Conservation (phyloP, 2,888 invertebrate genomes). For the Emmelina monodactyla region DNA sequence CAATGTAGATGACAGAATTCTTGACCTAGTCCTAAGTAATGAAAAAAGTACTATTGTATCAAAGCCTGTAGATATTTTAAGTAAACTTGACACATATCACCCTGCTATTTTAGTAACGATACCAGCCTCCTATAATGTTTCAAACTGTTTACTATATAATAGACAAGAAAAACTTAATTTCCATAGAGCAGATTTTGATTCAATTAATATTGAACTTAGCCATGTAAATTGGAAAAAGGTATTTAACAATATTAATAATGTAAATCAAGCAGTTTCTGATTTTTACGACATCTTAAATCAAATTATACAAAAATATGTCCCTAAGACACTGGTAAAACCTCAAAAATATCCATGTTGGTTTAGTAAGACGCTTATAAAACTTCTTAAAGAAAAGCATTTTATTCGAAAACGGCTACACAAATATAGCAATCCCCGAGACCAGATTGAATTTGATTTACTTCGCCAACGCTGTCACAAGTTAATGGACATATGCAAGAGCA, state of each 20-base stretch:
- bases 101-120: no score
- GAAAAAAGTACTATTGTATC: not conserved
- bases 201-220: not conserved
- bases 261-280: not conserved
- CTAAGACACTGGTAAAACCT: no score
- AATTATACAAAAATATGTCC: no score
- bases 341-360: no score
- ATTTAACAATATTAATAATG: not conserved
- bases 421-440: not conserved
- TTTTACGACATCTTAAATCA: no score
- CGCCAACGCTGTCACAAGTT: not conserved
- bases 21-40: constrained; percentile 1
- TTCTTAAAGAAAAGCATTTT: no score
- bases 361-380: no score
- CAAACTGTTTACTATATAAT: not conserved
- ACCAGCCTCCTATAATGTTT: no score
- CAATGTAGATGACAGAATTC: constrained; percentile 2
- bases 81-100: not conserved
- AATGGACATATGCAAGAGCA: not conserved
- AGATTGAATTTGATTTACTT: not conserved
- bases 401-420: no score
- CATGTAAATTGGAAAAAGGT: not conserved
- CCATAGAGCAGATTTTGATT: not conserved
- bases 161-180: not conserved
- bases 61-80: not conserved